Base-by-base conservation (phyloP, 2,113 vertebrate species). In the Psammodynastes pulverulentus region DNA sequence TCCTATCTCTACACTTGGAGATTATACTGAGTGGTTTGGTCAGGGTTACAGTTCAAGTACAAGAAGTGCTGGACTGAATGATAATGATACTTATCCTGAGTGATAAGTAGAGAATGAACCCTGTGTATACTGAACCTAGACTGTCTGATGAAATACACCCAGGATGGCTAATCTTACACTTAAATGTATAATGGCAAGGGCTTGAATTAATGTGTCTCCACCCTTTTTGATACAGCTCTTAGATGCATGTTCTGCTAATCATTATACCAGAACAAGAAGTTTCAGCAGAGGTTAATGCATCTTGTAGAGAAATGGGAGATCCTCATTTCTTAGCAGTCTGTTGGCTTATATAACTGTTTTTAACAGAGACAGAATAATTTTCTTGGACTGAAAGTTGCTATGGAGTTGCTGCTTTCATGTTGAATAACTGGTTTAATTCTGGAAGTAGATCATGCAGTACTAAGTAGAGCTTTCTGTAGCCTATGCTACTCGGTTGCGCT, bases 181-280 rank as follows among this genome's bases (percentile, higher is more conserved):
- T 97, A 97, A 98, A 97, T 96, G 97, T 96, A 97, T 97, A 97
- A 97, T 95, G 96, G 96, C 96, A 95, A 95, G 91, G 95, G 96
- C 95, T 95, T 94, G 97, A 97, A 98, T 97, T 97, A 97, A 98
- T 98, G 97, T 96, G 95, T 97, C 97, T 96, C 92, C 94, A 92
- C 92, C 93, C 94, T 95, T 87, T 91, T 96, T 96, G 96, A 97
- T 97, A 97, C 95, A 96, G 97, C 95, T 97, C 93, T 94, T 91
- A 95, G 97, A 98, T 97, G 97, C 97, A 97, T 96, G 96, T 98
- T 97, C 96, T 94, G 53, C 96, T 98, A 98, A 98, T 97, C 97
- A 97, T 97, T 96, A 95, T 94, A 95, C 96, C 96, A 95, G 97
- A 94, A 93, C 94, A 84, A 90, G 94, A 87, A 95, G 93, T 94